These are phyloP conservation scores for Danio aesculapii DNA, from an alignment of 2,797 vertebrate genomes.

Conservation along the genomic window DNA sequence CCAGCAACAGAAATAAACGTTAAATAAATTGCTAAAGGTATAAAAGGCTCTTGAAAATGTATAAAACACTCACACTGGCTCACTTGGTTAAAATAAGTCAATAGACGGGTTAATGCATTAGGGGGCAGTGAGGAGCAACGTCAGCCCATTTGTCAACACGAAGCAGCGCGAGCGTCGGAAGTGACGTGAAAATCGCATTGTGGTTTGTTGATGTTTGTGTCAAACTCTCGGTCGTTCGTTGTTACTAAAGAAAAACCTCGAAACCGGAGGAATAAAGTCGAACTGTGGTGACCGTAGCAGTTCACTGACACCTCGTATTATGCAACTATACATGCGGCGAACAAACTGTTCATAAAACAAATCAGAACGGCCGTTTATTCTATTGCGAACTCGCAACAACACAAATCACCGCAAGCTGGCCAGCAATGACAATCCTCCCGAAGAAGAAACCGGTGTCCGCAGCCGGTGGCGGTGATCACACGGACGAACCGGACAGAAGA, in stretches of 20 bases:
- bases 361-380: conserved; percentile 10
- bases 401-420: conserved; percentile 27
- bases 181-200: conserved; percentile 45
- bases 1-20: no score
- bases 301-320: conserved; percentile 2
- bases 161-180: conserved; percentile 42
- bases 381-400: background rate
- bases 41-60: no score
- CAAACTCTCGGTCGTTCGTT: conserved; percentile 40
- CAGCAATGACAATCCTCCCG: conserved; percentile 80
- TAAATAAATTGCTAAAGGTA: no score
- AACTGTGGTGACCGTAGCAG: conserved; percentile 2
- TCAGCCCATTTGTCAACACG: conserved; percentile 5
- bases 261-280: conserved; percentile 18
- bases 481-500: conserved; percentile 68
- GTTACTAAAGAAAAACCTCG: conserved; percentile 35
- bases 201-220: conserved; percentile 62
- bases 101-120: background rate
- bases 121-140: conserved; percentile 21
- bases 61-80: background rate
- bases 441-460: conserved; percentile 78
- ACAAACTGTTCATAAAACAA: background rate
- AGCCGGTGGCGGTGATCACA: conserved; percentile 68
- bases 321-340: conserved; percentile 10
- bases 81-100: background rate